Base-by-base conservation (phyloP, 2,797 vertebrate genomes). In the Neosilurus hyrtlii region DNA sequence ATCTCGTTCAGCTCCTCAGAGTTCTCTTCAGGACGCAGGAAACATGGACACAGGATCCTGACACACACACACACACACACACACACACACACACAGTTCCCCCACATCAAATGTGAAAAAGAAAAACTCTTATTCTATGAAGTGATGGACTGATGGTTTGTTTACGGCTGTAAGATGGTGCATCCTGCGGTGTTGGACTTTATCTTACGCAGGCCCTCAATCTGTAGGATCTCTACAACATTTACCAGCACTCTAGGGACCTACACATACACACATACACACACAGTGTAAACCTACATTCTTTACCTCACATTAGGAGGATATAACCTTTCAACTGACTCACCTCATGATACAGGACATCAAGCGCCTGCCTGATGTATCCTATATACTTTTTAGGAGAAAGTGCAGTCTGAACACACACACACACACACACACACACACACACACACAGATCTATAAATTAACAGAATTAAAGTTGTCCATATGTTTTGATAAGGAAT, bases 231-330 rank as follows among this genome's bases (percentile, higher is more conserved):
- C 86, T 95, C 94, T 85, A 97, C 89, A 63, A 99, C 1, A 1
- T 96, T 98, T 84, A 99, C 90, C 84, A 98, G 94, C 20, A 87
- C 88, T 88, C 94, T 95, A 11, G 97, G 97, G 83, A 98, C 94
- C 97, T 99, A 74, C 24, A 85, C 66, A 82, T 14, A 85, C 56
- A 24, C 73, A 82, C 7, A 84, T 37, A 18, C 16, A 68, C 35
- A 54, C 72, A 74, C 72, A 74, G 4, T 54, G 86, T 84, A 78
- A 68, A 73, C 11, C 16, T 59, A 16, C 35, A 43, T 73, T 3
- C 12, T 63, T 56, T 18, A 30, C 14, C 16, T 30, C 15, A 56
- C 18, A 6, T 35, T 30, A 18, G 56, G 5, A 30, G 24, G 14
- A 51, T 30, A 30, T 54, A 79, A 12, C 9, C 2, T 30, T 71